phyloP scores from a whole-genome alignment of 2,888 invertebrate species.

The Craniophora ligustri region DNA sequence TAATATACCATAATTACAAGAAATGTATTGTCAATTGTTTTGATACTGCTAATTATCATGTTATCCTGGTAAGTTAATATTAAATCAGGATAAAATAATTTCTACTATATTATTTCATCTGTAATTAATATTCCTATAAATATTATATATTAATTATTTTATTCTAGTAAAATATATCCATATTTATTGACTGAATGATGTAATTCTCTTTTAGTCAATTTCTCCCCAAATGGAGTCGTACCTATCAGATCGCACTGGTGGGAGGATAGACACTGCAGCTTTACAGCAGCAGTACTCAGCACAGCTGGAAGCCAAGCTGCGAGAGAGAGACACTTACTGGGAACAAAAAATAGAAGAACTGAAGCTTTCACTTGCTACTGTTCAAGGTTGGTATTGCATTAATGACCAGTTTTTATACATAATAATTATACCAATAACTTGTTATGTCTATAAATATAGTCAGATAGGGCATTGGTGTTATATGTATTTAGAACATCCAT shows the following conservation, averaged over 20 bases:
- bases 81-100: no score
- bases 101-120: no score
- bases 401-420: conserved; percentile 7
- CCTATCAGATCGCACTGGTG: conserved; percentile 80
- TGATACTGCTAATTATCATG: no score
- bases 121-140: no score
- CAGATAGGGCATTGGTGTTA: background rate
- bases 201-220: conserved; percentile 73
- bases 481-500: background rate
- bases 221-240: conserved; percentile 84
- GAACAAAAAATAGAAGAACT: conserved; percentile 89
- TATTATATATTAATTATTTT: background rate
- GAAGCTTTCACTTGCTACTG: conserved; percentile 86
- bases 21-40: no score
- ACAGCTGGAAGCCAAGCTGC: conserved; percentile 90
- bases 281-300: conserved; percentile 89
- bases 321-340: conserved; percentile 89
- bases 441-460: background rate
- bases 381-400: conserved; percentile 90
- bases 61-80: no score
- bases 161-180: background rate
- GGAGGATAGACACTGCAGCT: conserved; percentile 74
- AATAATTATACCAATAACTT: no score
- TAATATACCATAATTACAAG: no score
- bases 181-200: background rate